These are phyloP conservation scores for Dendrocopos noguchii DNA, from an alignment of 2,113 vertebrate genomes.

Conservation along the genomic window DNA sequence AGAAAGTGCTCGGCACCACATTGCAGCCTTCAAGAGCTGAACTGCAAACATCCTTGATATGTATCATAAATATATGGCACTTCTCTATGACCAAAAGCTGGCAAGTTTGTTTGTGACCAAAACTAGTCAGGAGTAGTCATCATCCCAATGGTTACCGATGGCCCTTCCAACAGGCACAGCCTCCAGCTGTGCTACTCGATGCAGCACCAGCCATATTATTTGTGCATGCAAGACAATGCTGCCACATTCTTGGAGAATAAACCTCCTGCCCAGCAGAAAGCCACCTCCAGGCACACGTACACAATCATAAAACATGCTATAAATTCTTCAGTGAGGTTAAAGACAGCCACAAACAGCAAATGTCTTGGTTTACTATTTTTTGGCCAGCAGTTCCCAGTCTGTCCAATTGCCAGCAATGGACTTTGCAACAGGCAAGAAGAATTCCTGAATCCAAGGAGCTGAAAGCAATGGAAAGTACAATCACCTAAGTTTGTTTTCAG, in stretches of 20 bases:
- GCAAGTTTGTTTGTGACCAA: constrained; percentile 41
- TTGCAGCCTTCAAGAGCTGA: constrained; percentile 43
- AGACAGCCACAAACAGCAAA: constrained; percentile 19
- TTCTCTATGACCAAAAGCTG: constrained; percentile 54
- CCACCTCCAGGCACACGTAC: constrained; percentile 14
- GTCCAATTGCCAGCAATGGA: constrained; percentile 68
- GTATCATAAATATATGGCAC: constrained; percentile 77
- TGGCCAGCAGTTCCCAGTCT: constrained; percentile 42
- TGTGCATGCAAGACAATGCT: constrained; percentile 59
- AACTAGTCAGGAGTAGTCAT: constrained; percentile 22
- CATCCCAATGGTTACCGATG: not conserved
- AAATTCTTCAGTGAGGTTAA: constrained; percentile 37
- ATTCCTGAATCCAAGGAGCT: constrained; percentile 18
- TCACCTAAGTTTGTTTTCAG: constrained; percentile 14
- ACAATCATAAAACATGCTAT: constrained; percentile 37
- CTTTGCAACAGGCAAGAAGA: not conserved
- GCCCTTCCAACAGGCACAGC: constrained; percentile 31
- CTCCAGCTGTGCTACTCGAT: not conserved
- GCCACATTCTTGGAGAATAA: constrained; percentile 4
- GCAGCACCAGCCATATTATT: constrained; percentile 30
- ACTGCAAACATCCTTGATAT: constrained; percentile 65
- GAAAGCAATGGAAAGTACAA: constrained; percentile 31
- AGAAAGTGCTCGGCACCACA: constrained; percentile 69
- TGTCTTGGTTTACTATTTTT: constrained; percentile 11
- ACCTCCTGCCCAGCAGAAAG: constrained; percentile 49